phyloP scores from a whole-genome alignment of 2,888 invertebrate species.

The Drosophila mettleri region DNA sequence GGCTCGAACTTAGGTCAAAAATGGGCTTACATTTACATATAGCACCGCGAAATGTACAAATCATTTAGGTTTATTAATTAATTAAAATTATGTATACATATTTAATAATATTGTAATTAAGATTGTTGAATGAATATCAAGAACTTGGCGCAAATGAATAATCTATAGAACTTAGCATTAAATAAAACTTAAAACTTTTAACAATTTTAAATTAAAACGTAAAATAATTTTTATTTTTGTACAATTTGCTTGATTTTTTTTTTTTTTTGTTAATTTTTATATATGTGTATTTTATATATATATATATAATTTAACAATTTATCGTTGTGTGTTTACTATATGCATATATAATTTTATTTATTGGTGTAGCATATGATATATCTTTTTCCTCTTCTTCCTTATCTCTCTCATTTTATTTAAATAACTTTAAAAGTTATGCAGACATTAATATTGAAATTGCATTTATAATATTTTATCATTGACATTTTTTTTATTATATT shows the following conservation, averaged over 20 bases:
- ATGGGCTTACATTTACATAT: conserved; percentile 65
- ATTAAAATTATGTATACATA: conserved; percentile 6
- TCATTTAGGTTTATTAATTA: conserved; percentile 35
- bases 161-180: conserved; percentile 57
- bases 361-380: conserved; percentile 39
- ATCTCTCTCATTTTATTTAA: neutral
- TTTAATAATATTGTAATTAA: conserved; percentile 25
- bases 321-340: conserved; percentile 62
- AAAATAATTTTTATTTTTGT: conserved; percentile 67
- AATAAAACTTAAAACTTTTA: conserved; percentile 63
- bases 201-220: conserved; percentile 68
- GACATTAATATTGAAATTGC: conserved; percentile 66
- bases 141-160: conserved; percentile 35
- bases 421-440: conserved; percentile 76
- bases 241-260: conserved; percentile 65
- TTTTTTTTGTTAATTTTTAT: conserved; percentile 13
- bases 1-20: conserved; percentile 46
- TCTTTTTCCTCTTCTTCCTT: conserved; percentile 14
- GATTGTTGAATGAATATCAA: conserved; percentile 23
- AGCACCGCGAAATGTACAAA: conserved; percentile 79
- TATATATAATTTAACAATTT: conserved; percentile 70
- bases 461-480: conserved; percentile 52
- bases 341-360: conserved; percentile 35
- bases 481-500: conserved; percentile 42
- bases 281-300: conserved; percentile 30